These are phyloP conservation scores for Odontomyia ornata DNA, from an alignment of 2,888 invertebrate species.

Conservation along the genomic window DNA sequence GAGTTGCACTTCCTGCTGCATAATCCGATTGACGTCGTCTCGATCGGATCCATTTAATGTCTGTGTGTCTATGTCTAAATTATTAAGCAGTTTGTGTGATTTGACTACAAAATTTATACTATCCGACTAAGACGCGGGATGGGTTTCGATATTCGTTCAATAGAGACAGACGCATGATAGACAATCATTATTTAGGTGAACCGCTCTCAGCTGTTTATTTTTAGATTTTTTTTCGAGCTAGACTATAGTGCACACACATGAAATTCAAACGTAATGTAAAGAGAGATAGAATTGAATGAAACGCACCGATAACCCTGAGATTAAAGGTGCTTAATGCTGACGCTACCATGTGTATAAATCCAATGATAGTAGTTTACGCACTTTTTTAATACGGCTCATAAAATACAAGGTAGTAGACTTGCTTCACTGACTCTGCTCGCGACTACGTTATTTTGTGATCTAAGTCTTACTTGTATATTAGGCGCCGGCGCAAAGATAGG, in stretches of 20 bases:
- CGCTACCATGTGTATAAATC: neutral
- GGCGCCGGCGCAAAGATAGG: neutral
- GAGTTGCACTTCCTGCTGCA: slow-evolving; percentile 12
- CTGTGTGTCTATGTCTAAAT: too few relatives aligned
- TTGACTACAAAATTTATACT: neutral
- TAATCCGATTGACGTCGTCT: neutral
- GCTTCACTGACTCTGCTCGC: neutral
- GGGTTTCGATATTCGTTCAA: too few relatives aligned
- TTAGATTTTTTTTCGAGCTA: too few relatives aligned
- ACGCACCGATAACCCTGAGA: slow-evolving; percentile 12
- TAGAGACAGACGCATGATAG: too few relatives aligned
- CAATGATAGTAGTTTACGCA: slow-evolving; percentile 2
- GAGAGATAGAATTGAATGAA: neutral
- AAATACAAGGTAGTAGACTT: slow-evolving; percentile 8
- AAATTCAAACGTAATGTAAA: neutral
- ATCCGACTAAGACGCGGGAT: too few relatives aligned
- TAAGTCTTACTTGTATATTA: neutral
- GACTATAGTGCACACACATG: neutral
- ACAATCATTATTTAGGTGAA: too few relatives aligned
- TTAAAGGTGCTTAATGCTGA: neutral
- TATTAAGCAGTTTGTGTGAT: neutral
- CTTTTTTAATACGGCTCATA: slow-evolving; percentile 12
- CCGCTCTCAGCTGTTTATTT: too few relatives aligned
- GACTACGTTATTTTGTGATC: neutral
- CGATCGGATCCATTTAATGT: neutral